phyloP scores from a whole-genome alignment of 2,888 invertebrate genomes.

The Ganaspis brasiliensis region DNA sequence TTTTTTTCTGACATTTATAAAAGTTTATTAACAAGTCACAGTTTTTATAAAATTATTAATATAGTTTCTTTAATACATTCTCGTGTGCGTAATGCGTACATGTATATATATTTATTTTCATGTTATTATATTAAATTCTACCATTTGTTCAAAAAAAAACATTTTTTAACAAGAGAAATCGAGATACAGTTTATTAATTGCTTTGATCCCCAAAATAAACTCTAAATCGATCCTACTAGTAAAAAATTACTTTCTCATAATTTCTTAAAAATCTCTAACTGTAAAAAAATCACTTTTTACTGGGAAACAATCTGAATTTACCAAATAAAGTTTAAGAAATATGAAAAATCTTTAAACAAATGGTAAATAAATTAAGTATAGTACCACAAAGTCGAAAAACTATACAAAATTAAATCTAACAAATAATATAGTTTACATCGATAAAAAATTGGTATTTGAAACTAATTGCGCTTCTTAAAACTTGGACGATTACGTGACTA shows the following conservation, averaged over 20 bases:
- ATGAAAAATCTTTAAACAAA: constrained; percentile 13
- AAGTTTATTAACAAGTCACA: constrained; percentile 29
- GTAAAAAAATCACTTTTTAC: neutral
- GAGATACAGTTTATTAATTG: neutral
- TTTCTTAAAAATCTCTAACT: neutral
- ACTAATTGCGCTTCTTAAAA: constrained; percentile 1
- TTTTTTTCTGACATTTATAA: constrained; percentile 1
- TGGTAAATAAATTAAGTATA: constrained; percentile 34
- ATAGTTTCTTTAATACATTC: constrained; percentile 38
- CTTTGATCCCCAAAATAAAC: neutral
- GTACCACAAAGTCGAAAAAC: constrained; percentile 19
- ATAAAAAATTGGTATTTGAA: neutral
- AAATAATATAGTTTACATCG: neutral
- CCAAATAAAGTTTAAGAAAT: constrained; percentile 39
- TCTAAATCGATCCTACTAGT: neutral
- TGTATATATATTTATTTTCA: constrained; percentile 1
- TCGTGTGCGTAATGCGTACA: constrained; percentile 35
- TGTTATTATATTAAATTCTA: constrained; percentile 23
- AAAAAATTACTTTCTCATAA: neutral
- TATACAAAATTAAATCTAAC: constrained; percentile 19
- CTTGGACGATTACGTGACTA: constrained; percentile 8
- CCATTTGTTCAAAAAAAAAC: constrained; percentile 24
- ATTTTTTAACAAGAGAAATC: neutral
- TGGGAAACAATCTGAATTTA: too few relatives aligned
- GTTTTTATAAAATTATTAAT: constrained; percentile 14